phyloP scores from a whole-genome alignment of 53 echinoderm and acorn worm species.

The Echinarachnius parma region DNA sequence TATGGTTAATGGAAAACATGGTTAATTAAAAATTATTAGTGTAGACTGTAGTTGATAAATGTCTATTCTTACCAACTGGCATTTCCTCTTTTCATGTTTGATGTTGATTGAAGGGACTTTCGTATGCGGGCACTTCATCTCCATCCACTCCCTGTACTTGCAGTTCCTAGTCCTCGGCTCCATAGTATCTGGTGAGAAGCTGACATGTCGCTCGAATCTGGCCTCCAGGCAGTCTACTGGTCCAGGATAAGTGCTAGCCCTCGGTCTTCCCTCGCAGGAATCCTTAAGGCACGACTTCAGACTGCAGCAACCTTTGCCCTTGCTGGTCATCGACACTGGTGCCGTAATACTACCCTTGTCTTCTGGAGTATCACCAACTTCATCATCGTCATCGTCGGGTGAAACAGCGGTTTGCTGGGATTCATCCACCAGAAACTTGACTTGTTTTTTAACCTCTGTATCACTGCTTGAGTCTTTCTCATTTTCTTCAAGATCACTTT shows the following conservation, averaged over 20 bases:
- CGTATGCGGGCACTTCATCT: slow-evolving; percentile 47
- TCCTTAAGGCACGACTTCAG: slow-evolving; percentile 33
- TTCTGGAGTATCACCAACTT: background rate
- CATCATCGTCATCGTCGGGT: background rate
- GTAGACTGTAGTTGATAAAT: too few species aligned
- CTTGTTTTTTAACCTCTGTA: too few species aligned
- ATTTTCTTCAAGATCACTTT: slow-evolving; percentile 41
- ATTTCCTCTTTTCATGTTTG: slow-evolving; percentile 90
- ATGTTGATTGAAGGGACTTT: slow-evolving; percentile 56
- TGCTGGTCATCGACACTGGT: too few species aligned
- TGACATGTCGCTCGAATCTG: slow-evolving; percentile 55
- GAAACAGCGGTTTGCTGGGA: too few species aligned
- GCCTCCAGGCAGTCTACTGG: slow-evolving; percentile 20
- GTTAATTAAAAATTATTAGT: too few species aligned
- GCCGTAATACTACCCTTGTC: too few species aligned
- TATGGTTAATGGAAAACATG: too few species aligned
- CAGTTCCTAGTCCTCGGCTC: slow-evolving; percentile 67
- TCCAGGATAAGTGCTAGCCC: slow-evolving; percentile 38
- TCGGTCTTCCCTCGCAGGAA: slow-evolving; percentile 5
- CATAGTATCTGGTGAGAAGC: slow-evolving; percentile 84
- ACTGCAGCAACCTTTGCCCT: background rate
- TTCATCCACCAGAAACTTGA: too few species aligned
- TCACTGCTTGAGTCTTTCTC: slow-evolving; percentile 28
- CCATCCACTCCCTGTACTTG: slow-evolving; percentile 84
- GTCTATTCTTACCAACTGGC: slow-evolving; percentile 74